Evolutionary conservation across 37 sponge, comb jelly and placozoan species (phyloP).

Genomic region (Tethya wilhelma): DNA sequence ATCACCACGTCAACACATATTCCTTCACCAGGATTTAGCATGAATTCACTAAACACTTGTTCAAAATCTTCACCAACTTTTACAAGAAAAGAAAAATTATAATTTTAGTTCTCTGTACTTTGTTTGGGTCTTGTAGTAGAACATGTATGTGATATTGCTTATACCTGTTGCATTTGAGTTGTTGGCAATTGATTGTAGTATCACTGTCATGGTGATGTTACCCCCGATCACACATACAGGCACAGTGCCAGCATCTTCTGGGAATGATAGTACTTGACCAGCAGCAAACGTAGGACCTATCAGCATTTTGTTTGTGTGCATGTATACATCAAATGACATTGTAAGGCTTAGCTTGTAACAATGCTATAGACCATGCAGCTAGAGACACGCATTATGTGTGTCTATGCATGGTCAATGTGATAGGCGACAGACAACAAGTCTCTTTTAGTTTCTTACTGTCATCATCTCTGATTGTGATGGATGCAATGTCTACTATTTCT

Average conservation of each 20-base stretch:
- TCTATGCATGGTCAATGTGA: neutral
- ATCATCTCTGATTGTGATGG: slow-evolving; percentile 16
- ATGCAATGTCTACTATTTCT: slow-evolving; percentile 1
- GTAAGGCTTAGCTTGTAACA: too few relatives aligned
- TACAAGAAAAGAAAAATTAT: neutral
- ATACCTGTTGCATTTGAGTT: neutral
- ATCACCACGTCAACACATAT: slow-evolving; percentile 2
- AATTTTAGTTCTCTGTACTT: neutral
- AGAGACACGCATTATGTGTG: neutral
- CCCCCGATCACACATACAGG: neutral
- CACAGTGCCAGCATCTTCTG: slow-evolving; percentile 1
- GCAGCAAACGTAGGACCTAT: neutral
- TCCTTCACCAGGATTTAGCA: neutral
- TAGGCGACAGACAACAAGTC: neutral
- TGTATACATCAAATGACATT: too few relatives aligned
- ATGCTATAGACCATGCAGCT: too few relatives aligned
- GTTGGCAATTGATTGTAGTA: neutral
- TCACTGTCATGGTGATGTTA: neutral
- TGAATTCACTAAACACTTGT: neutral
- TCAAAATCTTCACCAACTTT: neutral
- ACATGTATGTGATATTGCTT: too few relatives aligned
- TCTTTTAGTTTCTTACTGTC: neutral
- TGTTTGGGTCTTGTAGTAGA: too few relatives aligned
- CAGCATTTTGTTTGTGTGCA: too few relatives aligned
- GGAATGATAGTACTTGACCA: neutral